A percentile compares a stretch with the other conserved stretches of the same genome.
phyloP scores from a whole-genome alignment of 1,140 invertebrate species.

The Drosophila subpulchrella region DNA sequence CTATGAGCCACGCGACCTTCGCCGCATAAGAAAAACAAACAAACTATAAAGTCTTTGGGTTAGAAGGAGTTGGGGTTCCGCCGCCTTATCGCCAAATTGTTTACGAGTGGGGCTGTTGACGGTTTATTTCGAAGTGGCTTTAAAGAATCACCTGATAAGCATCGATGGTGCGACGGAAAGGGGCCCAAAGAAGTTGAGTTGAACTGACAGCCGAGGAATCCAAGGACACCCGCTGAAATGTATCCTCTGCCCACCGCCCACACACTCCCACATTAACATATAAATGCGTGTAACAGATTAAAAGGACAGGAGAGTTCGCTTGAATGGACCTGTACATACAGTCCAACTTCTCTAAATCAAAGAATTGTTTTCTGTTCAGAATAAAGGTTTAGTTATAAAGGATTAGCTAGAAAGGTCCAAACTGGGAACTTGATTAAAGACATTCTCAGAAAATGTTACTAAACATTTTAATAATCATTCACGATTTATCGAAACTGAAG shows the following conservation, averaged over 20 bases:
- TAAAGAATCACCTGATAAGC: slow-evolving; percentile 44
- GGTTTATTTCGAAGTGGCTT: slow-evolving; percentile 21
- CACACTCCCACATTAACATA: slow-evolving; percentile 64
- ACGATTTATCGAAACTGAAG: no score
- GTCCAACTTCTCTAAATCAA: slow-evolving; percentile 2
- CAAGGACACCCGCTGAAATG: slow-evolving; percentile 48
- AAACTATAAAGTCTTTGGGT: slow-evolving; percentile 29
- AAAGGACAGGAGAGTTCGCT: slow-evolving; percentile 8
- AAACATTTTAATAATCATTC: no score
- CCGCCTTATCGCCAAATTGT: slow-evolving; percentile 20
- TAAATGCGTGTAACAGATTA: slow-evolving; percentile 71
- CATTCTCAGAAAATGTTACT: no score
- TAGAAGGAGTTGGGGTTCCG: slow-evolving; percentile 4
- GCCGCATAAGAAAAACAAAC: slow-evolving; percentile 32
- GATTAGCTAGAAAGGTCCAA: no score
- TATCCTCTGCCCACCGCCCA: slow-evolving; percentile 31
- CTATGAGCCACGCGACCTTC: slow-evolving; percentile 68
- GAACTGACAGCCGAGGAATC: slow-evolving; percentile 34
- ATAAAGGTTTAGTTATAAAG: no score
- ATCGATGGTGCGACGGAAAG: slow-evolving; percentile 26
- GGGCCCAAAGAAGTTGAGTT: slow-evolving; percentile 24
- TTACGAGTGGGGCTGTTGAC: slow-evolving; percentile 27
- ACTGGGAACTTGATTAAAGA: no score
- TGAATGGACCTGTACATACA: slow-evolving; percentile 30
- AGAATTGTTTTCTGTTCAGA: no score